Percentiles rank a stretch among this genome's conserved stretches.
phyloP scores from a whole-genome alignment of 2,888 invertebrate species.

The Lasioglossum vierecki region DNA sequence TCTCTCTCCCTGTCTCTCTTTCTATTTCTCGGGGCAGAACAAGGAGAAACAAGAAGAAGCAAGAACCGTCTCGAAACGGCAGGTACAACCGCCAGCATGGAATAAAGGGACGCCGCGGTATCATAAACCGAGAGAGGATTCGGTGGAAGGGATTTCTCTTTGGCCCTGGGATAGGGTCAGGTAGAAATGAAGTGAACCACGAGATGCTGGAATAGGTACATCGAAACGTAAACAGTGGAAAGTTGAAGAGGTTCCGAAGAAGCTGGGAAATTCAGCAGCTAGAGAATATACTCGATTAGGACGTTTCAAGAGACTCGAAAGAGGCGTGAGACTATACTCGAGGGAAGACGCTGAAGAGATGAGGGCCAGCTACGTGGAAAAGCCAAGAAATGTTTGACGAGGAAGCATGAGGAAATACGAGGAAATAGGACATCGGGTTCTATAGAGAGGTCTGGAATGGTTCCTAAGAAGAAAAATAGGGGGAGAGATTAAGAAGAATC shows the following conservation, averaged over 20 bases:
- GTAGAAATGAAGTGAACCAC: constrained; percentile 22
- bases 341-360: not conserved
- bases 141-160: not conserved
- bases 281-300: not conserved
- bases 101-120: constrained; percentile 14
- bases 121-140: not conserved
- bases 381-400: not conserved
- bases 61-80: not conserved
- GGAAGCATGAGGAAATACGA: not conserved
- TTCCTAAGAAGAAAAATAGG: not conserved
- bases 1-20: too few species aligned
- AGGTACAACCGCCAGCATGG: constrained; percentile 20
- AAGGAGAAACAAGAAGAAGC: not conserved
- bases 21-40: not conserved
- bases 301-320: not conserved
- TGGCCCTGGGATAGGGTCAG: constrained; percentile 12
- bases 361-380: not conserved
- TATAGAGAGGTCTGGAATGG: not conserved
- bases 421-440: not conserved
- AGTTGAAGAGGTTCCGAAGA: not conserved
- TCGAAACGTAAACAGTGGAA: not conserved
- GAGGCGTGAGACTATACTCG: not conserved
- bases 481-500: not conserved
- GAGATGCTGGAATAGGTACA: not conserved
- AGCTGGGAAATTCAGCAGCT: not conserved